A percentile compares a stretch with the other conserved stretches of the same genome.
Evolutionary conservation across 2,797 vertebrate species (phyloP).

Genomic region (Alcedo quadribrachys): DNA sequence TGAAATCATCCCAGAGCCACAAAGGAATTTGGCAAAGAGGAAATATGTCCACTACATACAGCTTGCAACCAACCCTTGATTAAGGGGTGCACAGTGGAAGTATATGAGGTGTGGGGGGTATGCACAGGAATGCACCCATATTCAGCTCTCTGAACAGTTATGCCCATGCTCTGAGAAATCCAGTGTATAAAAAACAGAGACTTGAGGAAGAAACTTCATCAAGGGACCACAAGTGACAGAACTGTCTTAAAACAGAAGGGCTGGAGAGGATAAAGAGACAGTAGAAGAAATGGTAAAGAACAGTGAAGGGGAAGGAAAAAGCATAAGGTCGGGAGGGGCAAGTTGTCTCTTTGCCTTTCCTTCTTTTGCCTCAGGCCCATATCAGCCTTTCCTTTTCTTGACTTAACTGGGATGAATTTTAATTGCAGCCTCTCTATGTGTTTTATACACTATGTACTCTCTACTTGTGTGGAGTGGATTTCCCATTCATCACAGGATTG

Average conservation of each 20-base stretch:
- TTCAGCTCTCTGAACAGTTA: not conserved
- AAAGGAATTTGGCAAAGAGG: not conserved
- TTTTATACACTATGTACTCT: conserved; percentile 66
- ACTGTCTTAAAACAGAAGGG: conserved; percentile 67
- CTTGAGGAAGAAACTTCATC: conserved; percentile 59
- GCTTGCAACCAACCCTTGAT: not conserved
- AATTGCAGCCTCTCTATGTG: conserved; percentile 61
- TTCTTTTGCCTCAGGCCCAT: conserved; percentile 74
- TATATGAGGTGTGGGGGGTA: not conserved
- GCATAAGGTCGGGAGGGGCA: conserved; percentile 68
- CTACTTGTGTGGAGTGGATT: conserved; percentile 74
- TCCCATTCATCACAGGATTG: conserved; percentile 75
- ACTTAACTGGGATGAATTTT: conserved; percentile 78
- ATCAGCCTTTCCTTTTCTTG: conserved; percentile 73
- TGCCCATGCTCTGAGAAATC: not conserved
- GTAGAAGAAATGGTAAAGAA: conserved; percentile 64
- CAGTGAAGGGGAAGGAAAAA: conserved; percentile 58
- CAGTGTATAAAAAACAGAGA: conserved; percentile 21
- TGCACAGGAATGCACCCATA: not conserved
- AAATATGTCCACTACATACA: not conserved
- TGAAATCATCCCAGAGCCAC: not conserved
- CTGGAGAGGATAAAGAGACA: conserved; percentile 66
- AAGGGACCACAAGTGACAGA: conserved; percentile 63
- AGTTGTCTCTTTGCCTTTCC: conserved; percentile 74
- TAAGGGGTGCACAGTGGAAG: not conserved